Evolutionary conservation across 2,113 vertebrate species (phyloP), one percentile per base, ranked within the genome.

Genomic region (Podocnemis expansa): DNA sequence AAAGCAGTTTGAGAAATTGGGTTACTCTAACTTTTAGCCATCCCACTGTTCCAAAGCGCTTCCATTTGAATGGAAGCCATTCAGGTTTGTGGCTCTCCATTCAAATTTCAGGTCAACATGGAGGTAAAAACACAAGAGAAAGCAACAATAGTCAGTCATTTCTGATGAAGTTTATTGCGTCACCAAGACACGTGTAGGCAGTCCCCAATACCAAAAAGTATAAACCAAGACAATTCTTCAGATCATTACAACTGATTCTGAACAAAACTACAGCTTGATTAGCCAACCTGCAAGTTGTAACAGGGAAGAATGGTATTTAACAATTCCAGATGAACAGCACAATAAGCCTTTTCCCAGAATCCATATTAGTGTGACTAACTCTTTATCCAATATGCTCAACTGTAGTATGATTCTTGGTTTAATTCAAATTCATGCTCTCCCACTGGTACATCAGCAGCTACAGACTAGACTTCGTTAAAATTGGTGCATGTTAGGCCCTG

Each of bases 271-370:
- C 58, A 17, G 29, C 29, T 60, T 60, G 13, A 60, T 12, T 60
- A 60, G 58, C 14, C 58, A 60, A 60, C 60, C 45, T 86, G 87
- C 49, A 92, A 84, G 38, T 84, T 84, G 63, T 55, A 67, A 47
- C 83, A 86, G 3, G 67, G 78, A 58, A 41, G 86, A 60, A 49
- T 7, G 6, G 31, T 4, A 3, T 80, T 91, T 38, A 73, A 54
- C 38, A 55, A 92, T 85, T 85, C 87, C 75, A 89, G 84, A 78
- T 81, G 93, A 93, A 80, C 34, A 7, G 67, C 27, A 78, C 89
- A 85, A 76, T 54, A 21, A 93, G 56, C 52, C 75, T 58, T 80
- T 81, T 12, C 41, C 75, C 34, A 55, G 21, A 25, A 6, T 2
- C 12, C 2, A 51, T 34, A 58, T 1, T 67, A 51, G 22, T 80